A percentile compares a stretch with the other conserved stretches of the same genome.
Conservation (phyloP, 2,888 invertebrate species). For the Brachypalpus laphriformis region DNA sequence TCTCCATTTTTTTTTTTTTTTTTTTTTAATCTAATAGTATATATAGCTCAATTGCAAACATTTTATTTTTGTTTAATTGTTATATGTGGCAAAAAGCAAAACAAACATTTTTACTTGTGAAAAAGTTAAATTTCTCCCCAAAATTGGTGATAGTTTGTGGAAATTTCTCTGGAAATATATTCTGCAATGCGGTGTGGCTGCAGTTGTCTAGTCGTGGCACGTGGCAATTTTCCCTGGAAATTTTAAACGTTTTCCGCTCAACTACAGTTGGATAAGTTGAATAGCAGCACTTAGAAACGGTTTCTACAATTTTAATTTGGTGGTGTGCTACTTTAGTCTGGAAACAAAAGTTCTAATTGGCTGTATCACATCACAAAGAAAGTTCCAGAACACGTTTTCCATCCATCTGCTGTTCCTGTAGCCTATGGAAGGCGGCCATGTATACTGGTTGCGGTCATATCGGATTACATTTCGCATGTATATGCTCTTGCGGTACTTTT, state of each 20-base stretch:
- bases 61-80: conserved; percentile 43
- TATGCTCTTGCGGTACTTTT: conserved; percentile 14
- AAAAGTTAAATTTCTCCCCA: conserved; percentile 44
- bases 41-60: conserved; percentile 68
- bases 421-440: conserved; percentile 46
- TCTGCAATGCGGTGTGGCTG: conserved; percentile 45
- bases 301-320: neutral
- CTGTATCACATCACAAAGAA: conserved; percentile 29
- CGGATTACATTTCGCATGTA: conserved; percentile 6
- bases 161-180: neutral
- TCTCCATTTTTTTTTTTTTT: conserved; percentile 25
- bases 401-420: conserved; percentile 20
- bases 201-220: conserved; percentile 42
- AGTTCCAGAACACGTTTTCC: conserved; percentile 65
- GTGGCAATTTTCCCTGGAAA: conserved; percentile 60
- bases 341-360: no score
- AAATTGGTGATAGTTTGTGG: conserved; percentile 43
- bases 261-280: conserved; percentile 39
- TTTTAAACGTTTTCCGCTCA: neutral
- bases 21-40: conserved; percentile 21
- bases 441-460: conserved; percentile 29
- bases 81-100: conserved; percentile 52
- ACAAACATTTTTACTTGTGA: conserved; percentile 64
- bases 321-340: neutral
- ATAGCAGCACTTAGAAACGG: neutral